Evolutionary conservation across 1,140 invertebrate species (phyloP), one percentile per base, ranked within the genome.

Genomic region (Calosoma granatense): DNA sequence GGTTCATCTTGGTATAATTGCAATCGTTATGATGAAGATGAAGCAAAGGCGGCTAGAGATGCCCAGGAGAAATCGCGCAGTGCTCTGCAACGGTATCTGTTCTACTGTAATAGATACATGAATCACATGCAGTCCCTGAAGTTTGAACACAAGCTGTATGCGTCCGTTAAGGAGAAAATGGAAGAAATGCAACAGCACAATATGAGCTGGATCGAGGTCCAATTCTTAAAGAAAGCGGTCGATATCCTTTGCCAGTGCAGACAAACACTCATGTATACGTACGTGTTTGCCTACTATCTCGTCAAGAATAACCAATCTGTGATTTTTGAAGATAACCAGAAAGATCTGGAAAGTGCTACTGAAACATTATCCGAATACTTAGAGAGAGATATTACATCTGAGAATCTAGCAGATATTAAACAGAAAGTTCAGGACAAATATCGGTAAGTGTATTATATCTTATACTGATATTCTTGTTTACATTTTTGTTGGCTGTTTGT

Each of bases 201-300:
- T 70, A 98, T 98, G 95, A 97, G 94, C 51, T 99, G 96, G 96
- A 98, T 98, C 67, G 97, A 99, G 83, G 94, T 97, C 51, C 94
- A 97, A 81, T 97, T 97, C 75, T 77, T 97, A 60, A 95, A 95
- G 73, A 95, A 95, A 74, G 95, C 95, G 54, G 95, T 98, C 53
- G 95, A 98, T 76, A 94, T 98, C 70, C 80, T 99, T 21, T 97
- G 94, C 76, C 89, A 92, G 70, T 99, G 96, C 76, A 80, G 96
- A 57, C 94, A 97, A 74, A 98, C 95, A 19, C 78, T 99, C 9
- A 98, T 98, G 94, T 99, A 95, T 77, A 98, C 96, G 55, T 98
- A 98, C 73, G 95, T 97, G 55, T 99, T 99, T 82, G 97, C 96
- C 65, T 99, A 95, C 76, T 99, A 98, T 73, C 81, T 98, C 66